Base-by-base conservation (phyloP, 2,888 invertebrate genomes). In the Philereme transversata region DNA sequence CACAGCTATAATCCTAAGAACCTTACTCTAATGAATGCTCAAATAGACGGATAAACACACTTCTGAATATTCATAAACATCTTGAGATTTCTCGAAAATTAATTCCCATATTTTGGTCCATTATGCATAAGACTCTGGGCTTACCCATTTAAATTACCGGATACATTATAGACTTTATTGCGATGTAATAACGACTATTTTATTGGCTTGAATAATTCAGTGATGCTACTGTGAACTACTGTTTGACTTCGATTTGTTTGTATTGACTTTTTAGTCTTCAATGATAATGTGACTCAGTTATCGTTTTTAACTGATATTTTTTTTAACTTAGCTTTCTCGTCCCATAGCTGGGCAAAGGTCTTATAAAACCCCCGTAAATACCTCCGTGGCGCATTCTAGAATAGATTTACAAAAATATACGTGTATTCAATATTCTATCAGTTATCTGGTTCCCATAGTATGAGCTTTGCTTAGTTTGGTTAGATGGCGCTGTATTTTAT, bases 201-300 rank as follows among this genome's bases (percentile, higher is more conserved):
- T 48, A 58, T 62, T 49, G 46, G 22, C 59, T 56, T 62, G 65
- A 65, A 65, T 69, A 72, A 76, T 73, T 68, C 69, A 74, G 69
- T 65, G 58, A 36, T 52, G 82, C 83, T 82, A 83, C 83, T 63
- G 82, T 80, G 75, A 79, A 83, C 83, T 83, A 82, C 83, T 72
- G 83, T 82, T 74, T 78, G 55, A 58, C 68, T 71, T 55, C 50
- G 38, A 61, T 70, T 57, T 65, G 57, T 22, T 1, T 22, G 22
- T 22, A 22, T 22, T 22, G 22, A 22, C 22, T 22, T 22, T 22
- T 22, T 22, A 3, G 22, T 22, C 22, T 22, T 22, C 22, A 22
- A 22, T 22, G 22, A 22, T 22, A 22, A 22, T 22, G 22, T 22
- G 22, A 22, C 22, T 22, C 22, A 22, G 22, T 22, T 22, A 22